These are phyloP conservation scores for Hyla sarda DNA, from an alignment of 2,113 vertebrate genomes.

Conservation along the genomic window DNA sequence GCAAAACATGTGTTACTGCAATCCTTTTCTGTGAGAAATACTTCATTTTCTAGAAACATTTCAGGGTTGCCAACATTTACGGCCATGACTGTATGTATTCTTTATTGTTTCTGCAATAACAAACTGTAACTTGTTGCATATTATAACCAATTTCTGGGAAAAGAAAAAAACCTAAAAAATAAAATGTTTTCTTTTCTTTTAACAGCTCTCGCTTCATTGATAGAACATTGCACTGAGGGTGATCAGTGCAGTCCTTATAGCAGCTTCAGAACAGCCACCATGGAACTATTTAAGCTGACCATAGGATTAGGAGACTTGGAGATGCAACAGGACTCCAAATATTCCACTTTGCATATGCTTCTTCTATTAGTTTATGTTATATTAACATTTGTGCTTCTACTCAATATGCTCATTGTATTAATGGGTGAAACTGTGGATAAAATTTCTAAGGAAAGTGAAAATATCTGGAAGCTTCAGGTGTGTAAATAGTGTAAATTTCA, in stretches of 20 bases:
- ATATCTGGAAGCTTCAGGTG: slow-evolving; percentile 83
- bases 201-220: slow-evolving; percentile 77
- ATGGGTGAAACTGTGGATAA: slow-evolving; percentile 82
- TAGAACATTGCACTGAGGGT: slow-evolving; percentile 68
- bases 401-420: slow-evolving; percentile 81
- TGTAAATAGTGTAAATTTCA: slow-evolving; percentile 15
- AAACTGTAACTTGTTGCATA: no score
- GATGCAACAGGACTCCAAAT: slow-evolving; percentile 79
- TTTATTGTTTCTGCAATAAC: no score
- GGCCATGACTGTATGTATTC: no score
- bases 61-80: no score
- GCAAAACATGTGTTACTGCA: no score
- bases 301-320: slow-evolving; percentile 80
- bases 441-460: slow-evolving; percentile 79
- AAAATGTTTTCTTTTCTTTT: not conserved
- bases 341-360: slow-evolving; percentile 77
- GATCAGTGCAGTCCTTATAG: slow-evolving; percentile 71
- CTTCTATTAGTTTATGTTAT: slow-evolving; percentile 79
- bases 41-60: no score
- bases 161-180: not conserved
- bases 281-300: slow-evolving; percentile 82
- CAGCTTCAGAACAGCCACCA: slow-evolving; percentile 71
- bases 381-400: slow-evolving; percentile 79
- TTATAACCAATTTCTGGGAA: not conserved
- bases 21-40: no score